Evolutionary conservation across 2,888 invertebrate species (phyloP).

Genomic region (Carterocephalus palaemon): DNA sequence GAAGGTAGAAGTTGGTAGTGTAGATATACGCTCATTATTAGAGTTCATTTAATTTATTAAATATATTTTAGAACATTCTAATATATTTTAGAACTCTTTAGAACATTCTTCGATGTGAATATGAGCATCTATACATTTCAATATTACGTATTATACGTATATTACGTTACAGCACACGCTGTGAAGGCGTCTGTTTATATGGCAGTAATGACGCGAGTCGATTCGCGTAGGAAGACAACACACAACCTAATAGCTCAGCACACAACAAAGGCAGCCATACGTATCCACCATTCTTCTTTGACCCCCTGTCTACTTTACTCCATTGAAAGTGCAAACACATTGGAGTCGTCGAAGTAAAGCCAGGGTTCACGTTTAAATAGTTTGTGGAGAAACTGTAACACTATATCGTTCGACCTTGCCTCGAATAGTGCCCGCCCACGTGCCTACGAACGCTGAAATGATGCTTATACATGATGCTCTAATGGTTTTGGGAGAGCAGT

Average conservation of each 20-base stretch:
- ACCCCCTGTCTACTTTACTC: constrained; percentile 28
- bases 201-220: constrained; percentile 49
- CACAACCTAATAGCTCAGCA: no score
- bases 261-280: constrained; percentile 48
- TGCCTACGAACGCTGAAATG: constrained; percentile 42
- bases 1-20: no score
- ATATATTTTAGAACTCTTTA: no score
- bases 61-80: no score
- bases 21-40: no score
- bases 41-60: no score
- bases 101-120: no score
- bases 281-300: constrained; percentile 42
- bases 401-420: constrained; percentile 75
- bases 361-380: constrained; percentile 34
- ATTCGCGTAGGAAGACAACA: constrained; percentile 55
- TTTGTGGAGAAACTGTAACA: constrained; percentile 56
- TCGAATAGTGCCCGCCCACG: constrained; percentile 74
- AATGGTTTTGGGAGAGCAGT: no score
- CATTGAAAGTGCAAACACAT: constrained; percentile 24
- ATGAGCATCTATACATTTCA: no score
- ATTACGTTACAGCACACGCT: constrained; percentile 13
- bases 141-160: no score
- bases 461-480: constrained; percentile 32
- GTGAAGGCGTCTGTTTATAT: constrained; percentile 29
- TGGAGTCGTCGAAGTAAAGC: constrained; percentile 20